A percentile compares a stretch with the other conserved stretches of the same genome.
These are phyloP conservation scores for Drosophila pandora DNA, from an alignment of 1,140 invertebrate genomes.

Conservation along the genomic window DNA sequence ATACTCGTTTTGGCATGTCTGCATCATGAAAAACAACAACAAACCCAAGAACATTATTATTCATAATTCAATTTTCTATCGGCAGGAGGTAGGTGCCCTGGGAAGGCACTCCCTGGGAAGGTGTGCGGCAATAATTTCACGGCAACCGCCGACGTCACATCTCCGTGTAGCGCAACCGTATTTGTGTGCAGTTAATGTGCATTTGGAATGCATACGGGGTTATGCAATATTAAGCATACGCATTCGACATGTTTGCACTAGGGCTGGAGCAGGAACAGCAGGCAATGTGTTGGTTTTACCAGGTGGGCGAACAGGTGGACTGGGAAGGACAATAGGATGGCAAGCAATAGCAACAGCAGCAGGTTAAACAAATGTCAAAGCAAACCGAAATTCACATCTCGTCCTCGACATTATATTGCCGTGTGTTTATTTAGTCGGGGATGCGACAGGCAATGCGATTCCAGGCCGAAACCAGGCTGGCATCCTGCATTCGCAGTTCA, in stretches of 20 bases:
- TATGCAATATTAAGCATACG: conserved; percentile 79
- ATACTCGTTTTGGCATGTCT: background rate
- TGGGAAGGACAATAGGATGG: conserved; percentile 19
- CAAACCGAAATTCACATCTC: conserved; percentile 64
- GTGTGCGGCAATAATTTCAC: conserved; percentile 62
- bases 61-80: conserved; percentile 78
- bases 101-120: background rate
- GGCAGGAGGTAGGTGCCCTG: conserved; percentile 36
- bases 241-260: conserved; percentile 57
- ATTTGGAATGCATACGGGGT: conserved; percentile 70
- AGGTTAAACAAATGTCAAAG: conserved; percentile 75
- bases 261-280: conserved; percentile 2
- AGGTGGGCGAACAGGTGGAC: background rate
- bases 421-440: conserved; percentile 56
- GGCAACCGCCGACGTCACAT: conserved; percentile 50
- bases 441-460: conserved; percentile 24
- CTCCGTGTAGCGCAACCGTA: conserved; percentile 11
- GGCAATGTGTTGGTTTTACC: conserved; percentile 20
- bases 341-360: conserved; percentile 3
- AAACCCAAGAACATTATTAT: conserved; percentile 65
- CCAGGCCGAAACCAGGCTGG: conserved; percentile 3
- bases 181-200: conserved; percentile 73
- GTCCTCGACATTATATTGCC: conserved; percentile 59
- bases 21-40: conserved; percentile 5
- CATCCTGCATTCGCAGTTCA: conserved; percentile 38